Conservation (phyloP, 2,888 invertebrate species). For the Ophion ellenae region DNA sequence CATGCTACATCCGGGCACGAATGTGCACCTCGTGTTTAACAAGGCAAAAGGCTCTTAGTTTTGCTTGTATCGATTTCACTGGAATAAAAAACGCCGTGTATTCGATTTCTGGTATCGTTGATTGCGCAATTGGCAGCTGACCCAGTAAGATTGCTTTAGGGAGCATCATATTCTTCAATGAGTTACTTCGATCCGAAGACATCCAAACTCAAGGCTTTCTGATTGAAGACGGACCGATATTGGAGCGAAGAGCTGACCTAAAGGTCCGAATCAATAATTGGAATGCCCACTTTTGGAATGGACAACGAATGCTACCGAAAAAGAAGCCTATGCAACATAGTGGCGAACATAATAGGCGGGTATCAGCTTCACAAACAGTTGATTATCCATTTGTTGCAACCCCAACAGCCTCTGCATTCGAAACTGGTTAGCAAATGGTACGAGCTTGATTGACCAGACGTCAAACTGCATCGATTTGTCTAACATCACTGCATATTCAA, state of each 20-base stretch:
- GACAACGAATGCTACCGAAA: background rate
- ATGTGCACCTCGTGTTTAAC: slow-evolving; percentile 22
- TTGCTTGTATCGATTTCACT: slow-evolving; percentile 20
- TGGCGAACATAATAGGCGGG: background rate
- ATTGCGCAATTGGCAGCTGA: slow-evolving; percentile 20
- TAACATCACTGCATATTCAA: background rate
- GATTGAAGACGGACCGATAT: background rate
- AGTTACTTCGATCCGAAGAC: background rate
- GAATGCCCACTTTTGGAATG: background rate
- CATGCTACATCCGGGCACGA: slow-evolving; percentile 11
- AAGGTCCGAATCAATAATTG: background rate
- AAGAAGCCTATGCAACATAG: background rate
- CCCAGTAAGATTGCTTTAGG: background rate
- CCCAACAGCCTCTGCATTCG: background rate
- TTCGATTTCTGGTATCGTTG: background rate
- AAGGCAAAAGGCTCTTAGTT: slow-evolving; percentile 19
- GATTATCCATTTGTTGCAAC: background rate
- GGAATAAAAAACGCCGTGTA: background rate
- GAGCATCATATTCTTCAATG: background rate
- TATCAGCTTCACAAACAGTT: no score
- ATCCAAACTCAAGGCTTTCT: background rate
- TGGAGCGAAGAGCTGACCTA: background rate
- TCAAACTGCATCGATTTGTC: background rate
- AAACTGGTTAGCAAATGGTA: background rate
- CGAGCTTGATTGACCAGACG: background rate